These are phyloP conservation scores for Theocolax elegans DNA, from an alignment of 1,140 invertebrate species.

Conservation along the genomic window DNA sequence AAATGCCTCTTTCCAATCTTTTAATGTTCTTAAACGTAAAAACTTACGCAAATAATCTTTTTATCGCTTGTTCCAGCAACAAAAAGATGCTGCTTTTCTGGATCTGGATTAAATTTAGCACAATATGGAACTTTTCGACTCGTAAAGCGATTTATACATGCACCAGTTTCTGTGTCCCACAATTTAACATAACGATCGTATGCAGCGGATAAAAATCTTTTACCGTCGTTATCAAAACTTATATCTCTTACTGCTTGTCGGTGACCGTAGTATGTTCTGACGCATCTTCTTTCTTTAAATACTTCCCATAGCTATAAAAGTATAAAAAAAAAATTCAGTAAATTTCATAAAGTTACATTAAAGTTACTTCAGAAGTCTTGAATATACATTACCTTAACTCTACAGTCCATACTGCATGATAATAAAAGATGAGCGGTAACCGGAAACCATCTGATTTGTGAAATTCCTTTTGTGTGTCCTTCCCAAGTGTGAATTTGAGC, in stretches of 20 bases:
- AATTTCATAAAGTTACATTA: slow-evolving; percentile 9
- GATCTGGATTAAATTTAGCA: slow-evolving; percentile 97
- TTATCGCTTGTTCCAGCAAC: slow-evolving; percentile 99
- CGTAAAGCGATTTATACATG: slow-evolving; percentile 91
- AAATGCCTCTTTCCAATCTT: too few relatives aligned
- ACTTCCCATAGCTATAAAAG: slow-evolving; percentile 97
- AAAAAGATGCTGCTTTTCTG: slow-evolving; percentile 97
- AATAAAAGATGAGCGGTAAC: slow-evolving; percentile 93
- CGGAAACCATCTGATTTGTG: slow-evolving; percentile 96
- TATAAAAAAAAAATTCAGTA: neutral
- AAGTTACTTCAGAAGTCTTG: slow-evolving; percentile 4
- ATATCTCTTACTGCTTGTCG: slow-evolving; percentile 96
- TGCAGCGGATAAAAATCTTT: slow-evolving; percentile 92
- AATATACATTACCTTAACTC: slow-evolving; percentile 81
- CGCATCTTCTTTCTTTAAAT: slow-evolving; percentile 92
- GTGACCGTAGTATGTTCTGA: slow-evolving; percentile 97
- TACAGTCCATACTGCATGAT: slow-evolving; percentile 96
- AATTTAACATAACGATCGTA: slow-evolving; percentile 95
- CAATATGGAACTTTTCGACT: slow-evolving; percentile 97
- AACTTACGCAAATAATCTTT: slow-evolving; percentile 97
- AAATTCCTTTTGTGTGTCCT: slow-evolving; percentile 97
- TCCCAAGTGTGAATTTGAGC: slow-evolving; percentile 96
- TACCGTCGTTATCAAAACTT: slow-evolving; percentile 95
- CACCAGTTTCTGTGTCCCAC: slow-evolving; percentile 99
- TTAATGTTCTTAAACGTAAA: slow-evolving; percentile 12